Percentiles rank a stretch among this genome's conserved stretches.
phyloP scores from a whole-genome alignment of 1,140 invertebrate species.

The Cydia pomonella region DNA sequence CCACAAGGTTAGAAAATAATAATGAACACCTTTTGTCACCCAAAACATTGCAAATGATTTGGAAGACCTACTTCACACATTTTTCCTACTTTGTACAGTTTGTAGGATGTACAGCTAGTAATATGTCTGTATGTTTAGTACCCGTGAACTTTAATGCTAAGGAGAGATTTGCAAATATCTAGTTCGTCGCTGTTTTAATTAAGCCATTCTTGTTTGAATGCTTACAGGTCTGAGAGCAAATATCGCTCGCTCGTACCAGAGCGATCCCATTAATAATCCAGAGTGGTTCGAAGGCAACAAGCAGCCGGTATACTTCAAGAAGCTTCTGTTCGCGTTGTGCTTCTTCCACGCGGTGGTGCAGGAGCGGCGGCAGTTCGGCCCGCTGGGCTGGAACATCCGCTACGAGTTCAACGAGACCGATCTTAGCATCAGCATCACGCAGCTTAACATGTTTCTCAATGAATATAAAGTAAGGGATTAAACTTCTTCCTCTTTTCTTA shows the following conservation, averaged over 20 bases:
- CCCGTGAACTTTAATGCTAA: too few species aligned
- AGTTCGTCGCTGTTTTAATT: not conserved
- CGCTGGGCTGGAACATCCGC: constrained; percentile 96
- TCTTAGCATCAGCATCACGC: constrained; percentile 92
- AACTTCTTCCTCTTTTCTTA: not conserved
- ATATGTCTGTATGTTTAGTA: too few species aligned
- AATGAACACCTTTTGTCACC: not conserved
- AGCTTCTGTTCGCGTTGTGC: constrained; percentile 93
- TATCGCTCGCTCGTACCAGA: constrained; percentile 88
- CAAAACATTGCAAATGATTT: too few species aligned
- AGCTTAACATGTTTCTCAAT: constrained; percentile 94
- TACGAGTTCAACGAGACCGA: constrained; percentile 99
- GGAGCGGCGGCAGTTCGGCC: constrained; percentile 95
- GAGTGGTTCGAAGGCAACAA: constrained; percentile 94
- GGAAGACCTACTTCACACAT: too few species aligned
- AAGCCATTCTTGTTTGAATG: not conserved
- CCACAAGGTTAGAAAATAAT: constrained; percentile 84
- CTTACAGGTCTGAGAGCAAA: constrained; percentile 85
- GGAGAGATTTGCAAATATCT: too few species aligned
- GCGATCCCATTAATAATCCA: constrained; percentile 92
- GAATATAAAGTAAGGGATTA: constrained; percentile 84
- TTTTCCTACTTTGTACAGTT: too few species aligned
- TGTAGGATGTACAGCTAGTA: too few species aligned
- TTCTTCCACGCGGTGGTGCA: constrained; percentile 97
- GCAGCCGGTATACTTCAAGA: constrained; percentile 90